These are phyloP conservation scores for Archocentrus centrarchus DNA, from an alignment of 2,113 vertebrate genomes.

Conservation along the genomic window DNA sequence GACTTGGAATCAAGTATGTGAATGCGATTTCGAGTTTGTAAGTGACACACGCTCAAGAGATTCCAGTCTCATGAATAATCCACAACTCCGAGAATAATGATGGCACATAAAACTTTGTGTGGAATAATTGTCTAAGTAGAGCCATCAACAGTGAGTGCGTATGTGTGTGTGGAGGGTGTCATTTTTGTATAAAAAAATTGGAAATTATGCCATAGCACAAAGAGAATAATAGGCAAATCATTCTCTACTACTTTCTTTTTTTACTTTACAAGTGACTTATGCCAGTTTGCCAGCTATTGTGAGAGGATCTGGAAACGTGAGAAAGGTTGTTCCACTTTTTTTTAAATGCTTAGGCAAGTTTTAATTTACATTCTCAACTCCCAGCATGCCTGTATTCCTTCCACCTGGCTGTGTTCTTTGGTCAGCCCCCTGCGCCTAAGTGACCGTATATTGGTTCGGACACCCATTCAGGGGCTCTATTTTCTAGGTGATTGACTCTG, in stretches of 20 bases:
- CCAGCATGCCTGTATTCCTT: constrained; percentile 82
- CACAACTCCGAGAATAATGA: constrained; percentile 25
- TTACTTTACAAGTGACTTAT: constrained; percentile 69
- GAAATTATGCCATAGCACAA: constrained; percentile 62
- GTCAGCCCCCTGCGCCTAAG: constrained; percentile 63
- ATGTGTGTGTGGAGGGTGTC: constrained; percentile 15
- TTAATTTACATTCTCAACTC: constrained; percentile 81
- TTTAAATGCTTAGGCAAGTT: constrained; percentile 69
- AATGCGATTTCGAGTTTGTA: constrained; percentile 48
- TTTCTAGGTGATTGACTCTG: constrained; percentile 87
- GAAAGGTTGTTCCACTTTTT: constrained; percentile 71
- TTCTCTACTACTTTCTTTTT: constrained; percentile 42
- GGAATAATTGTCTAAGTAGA: constrained; percentile 36
- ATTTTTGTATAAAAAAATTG: constrained; percentile 18
- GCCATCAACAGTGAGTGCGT: constrained; percentile 33
- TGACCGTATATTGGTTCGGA: constrained; percentile 76
- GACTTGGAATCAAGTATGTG: constrained; percentile 35
- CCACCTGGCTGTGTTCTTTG: constrained; percentile 81
- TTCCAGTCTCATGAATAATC: constrained; percentile 53
- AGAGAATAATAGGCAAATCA: constrained; percentile 76
- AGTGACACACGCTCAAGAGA: constrained; percentile 25
- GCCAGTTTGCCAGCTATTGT: constrained; percentile 67
- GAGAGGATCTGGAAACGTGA: constrained; percentile 81
- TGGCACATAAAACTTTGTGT: constrained; percentile 40
- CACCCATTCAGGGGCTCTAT: constrained; percentile 83